phyloP scores from a whole-genome alignment of 2,888 invertebrate species.

The Xylophagus ater region DNA sequence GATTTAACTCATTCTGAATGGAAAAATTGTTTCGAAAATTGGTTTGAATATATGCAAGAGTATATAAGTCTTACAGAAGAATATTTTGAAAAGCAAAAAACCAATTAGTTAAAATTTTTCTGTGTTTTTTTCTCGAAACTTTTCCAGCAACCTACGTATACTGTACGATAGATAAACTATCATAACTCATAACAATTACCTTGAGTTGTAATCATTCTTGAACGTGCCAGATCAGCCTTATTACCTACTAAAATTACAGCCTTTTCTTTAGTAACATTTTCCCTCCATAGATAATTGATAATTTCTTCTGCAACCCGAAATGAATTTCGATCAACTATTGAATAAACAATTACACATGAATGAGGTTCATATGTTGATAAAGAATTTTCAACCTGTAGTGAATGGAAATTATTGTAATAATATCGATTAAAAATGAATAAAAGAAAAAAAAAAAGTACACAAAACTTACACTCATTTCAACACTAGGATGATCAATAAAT shows the following conservation, averaged over 20 bases:
- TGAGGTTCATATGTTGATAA: slow-evolving; percentile 84
- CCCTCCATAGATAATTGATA: slow-evolving; percentile 73
- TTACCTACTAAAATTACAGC: slow-evolving; percentile 88
- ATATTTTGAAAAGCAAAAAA: too few relatives aligned
- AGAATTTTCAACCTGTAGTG: slow-evolving; percentile 67
- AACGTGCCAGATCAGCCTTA: slow-evolving; percentile 83
- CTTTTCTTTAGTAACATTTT: slow-evolving; percentile 69
- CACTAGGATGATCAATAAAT: slow-evolving; percentile 79
- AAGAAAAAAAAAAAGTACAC: background rate
- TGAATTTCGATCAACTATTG: slow-evolving; percentile 72
- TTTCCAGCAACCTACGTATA: too few relatives aligned
- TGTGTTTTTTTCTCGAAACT: too few relatives aligned
- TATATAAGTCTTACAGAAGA: too few relatives aligned
- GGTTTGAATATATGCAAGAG: too few relatives aligned
- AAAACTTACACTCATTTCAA: slow-evolving; percentile 79
- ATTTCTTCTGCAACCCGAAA: slow-evolving; percentile 77
- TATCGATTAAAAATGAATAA: background rate
- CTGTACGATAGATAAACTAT: too few relatives aligned
- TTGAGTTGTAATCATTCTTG: slow-evolving; percentile 68
- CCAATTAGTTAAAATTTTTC: too few relatives aligned
- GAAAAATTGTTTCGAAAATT: too few relatives aligned
- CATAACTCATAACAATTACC: too few relatives aligned
- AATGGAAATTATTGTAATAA: background rate
- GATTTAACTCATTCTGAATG: too few relatives aligned
- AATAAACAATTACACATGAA: slow-evolving; percentile 85